phyloP scores from a whole-genome alignment of 2,888 invertebrate species.

The Vanessa cardui region DNA sequence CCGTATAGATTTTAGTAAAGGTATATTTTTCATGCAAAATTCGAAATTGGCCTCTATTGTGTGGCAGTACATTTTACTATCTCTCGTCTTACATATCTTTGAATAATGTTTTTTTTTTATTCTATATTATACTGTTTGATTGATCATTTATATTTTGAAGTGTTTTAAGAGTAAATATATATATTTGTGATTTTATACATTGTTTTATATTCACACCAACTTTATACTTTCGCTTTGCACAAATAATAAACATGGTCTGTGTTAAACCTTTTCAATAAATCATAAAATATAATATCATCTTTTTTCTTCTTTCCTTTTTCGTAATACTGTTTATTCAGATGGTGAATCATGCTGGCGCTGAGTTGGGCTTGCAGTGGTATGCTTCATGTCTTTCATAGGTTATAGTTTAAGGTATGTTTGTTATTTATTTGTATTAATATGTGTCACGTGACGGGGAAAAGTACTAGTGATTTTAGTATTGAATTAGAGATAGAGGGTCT shows the following conservation, averaged over 20 bases:
- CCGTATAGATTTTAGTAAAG: no score
- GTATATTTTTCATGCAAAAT: no score
- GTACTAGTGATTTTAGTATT: no score
- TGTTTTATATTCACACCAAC: slow-evolving; percentile 6
- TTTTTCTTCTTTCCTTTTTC: background rate
- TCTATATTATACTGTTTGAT: slow-evolving; percentile 5
- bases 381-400: no score
- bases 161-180: slow-evolving; percentile 22
- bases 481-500: no score
- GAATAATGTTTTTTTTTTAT: background rate
- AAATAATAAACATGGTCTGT: slow-evolving; percentile 23
- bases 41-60: background rate
- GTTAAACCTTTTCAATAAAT: slow-evolving; percentile 33
- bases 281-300: slow-evolving; percentile 9
- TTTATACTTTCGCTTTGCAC: slow-evolving; percentile 26
- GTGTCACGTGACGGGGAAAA: no score
- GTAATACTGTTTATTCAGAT: background rate
- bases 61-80: background rate
- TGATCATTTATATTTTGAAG: slow-evolving; percentile 18
- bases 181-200: slow-evolving; percentile 8
- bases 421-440: no score
- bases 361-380: no score
- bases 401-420: no score
- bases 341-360: no score
- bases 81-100: slow-evolving; percentile 1